Evolutionary conservation across 2,888 invertebrate genomes (phyloP).

Genomic region (Holacanthella duospinosa): DNA sequence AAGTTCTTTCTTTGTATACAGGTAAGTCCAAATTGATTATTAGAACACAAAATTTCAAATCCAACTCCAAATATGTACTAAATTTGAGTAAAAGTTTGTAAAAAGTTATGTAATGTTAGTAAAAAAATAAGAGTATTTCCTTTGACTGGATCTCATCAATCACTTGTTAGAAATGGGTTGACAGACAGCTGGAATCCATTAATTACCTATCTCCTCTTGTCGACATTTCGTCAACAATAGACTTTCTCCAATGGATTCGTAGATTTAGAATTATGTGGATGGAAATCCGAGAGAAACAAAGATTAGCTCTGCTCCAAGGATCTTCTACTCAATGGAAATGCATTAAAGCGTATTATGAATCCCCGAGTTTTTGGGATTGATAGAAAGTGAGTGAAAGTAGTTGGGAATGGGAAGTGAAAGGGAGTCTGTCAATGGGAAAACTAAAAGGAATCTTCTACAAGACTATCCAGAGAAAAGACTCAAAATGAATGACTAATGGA

Average conservation of each 20-base stretch:
- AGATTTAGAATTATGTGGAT: background rate
- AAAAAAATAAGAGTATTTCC: slow-evolving; percentile 35
- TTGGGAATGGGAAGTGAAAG: background rate
- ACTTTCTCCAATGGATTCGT: background rate
- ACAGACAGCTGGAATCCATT: slow-evolving; percentile 38
- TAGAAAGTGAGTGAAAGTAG: background rate
- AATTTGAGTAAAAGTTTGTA: too few species aligned
- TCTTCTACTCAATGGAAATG: background rate
- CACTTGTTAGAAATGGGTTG: slow-evolving; percentile 32
- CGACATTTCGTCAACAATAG: slow-evolving; percentile 38
- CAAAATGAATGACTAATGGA: slow-evolving; percentile 11
- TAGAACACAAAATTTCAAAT: too few species aligned
- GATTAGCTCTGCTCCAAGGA: background rate
- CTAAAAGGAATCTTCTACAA: background rate
- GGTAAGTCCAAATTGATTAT: too few species aligned
- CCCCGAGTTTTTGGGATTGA: background rate
- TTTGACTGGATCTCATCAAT: slow-evolving; percentile 36
- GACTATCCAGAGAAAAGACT: background rate
- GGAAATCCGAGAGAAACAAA: slow-evolving; percentile 4
- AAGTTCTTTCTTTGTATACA: too few species aligned
- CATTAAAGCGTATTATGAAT: slow-evolving; percentile 2
- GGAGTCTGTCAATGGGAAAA: slow-evolving; percentile 3
- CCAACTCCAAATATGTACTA: too few species aligned
- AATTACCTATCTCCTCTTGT: slow-evolving; percentile 38
- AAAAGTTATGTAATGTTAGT: slow-evolving; percentile 1